Evolutionary conservation across 2,113 vertebrate genomes (phyloP).

Genomic region (Boleophthalmus pectinirostris): DNA sequence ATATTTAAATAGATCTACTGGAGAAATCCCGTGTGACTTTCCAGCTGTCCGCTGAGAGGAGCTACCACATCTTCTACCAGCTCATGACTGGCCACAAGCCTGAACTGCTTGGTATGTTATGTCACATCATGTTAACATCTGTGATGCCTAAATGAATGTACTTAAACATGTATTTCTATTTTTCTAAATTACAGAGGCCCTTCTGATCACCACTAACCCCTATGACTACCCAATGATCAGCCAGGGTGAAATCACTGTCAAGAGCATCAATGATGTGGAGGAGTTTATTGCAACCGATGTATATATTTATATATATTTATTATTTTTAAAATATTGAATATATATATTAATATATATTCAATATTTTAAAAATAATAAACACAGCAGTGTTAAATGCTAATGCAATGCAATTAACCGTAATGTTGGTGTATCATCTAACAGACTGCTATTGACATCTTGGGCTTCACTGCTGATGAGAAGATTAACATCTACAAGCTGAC

Average conservation of each 20-base stretch:
- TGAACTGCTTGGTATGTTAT: slow-evolving; percentile 67
- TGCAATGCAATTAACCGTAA: too few species aligned
- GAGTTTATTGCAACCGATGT: slow-evolving; percentile 72
- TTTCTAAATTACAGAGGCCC: slow-evolving; percentile 65
- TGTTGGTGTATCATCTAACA: slow-evolving; percentile 21
- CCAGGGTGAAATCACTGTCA: slow-evolving; percentile 70
- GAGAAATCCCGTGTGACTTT: slow-evolving; percentile 74
- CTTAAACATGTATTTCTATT: background rate
- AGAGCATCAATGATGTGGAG: slow-evolving; percentile 68
- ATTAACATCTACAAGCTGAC: slow-evolving; percentile 83
- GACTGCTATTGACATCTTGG: slow-evolving; percentile 78
- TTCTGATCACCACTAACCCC: slow-evolving; percentile 69
- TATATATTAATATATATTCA: too few species aligned
- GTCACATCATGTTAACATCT: background rate
- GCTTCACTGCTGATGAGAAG: slow-evolving; percentile 85
- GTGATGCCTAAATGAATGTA: background rate
- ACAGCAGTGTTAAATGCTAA: too few species aligned
- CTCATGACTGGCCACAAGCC: slow-evolving; percentile 75
- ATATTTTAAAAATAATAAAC: background rate
- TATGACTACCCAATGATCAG: slow-evolving; percentile 71
- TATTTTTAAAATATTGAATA: too few species aligned
- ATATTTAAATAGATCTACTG: slow-evolving; percentile 64
- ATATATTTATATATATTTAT: too few species aligned
- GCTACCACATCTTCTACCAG: slow-evolving; percentile 82
- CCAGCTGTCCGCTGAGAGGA: slow-evolving; percentile 79